These are phyloP conservation scores for Malacoraja senta DNA, from an alignment of 2,797 vertebrate genomes.

Conservation along the genomic window DNA sequence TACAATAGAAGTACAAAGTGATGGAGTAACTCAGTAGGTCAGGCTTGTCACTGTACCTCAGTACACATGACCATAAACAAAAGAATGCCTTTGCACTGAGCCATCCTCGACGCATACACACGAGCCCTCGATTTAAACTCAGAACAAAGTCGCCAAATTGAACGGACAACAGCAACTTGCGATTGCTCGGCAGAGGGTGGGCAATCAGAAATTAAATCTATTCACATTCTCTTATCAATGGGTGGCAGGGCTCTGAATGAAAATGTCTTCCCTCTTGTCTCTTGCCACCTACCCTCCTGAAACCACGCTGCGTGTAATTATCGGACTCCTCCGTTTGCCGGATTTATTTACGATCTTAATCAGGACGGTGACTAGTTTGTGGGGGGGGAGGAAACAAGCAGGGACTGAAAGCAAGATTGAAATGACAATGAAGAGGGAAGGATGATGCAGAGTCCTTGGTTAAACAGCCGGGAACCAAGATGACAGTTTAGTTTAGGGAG, in stretches of 20 bases:
- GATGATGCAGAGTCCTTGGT: not conserved
- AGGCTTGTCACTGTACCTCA: no score
- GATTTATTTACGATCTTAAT: not conserved
- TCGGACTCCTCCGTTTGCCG: not conserved
- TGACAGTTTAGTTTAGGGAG: no score
- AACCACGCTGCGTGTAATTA: no score
- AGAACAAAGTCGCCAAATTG: not conserved
- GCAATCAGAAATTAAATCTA: conserved; percentile 35
- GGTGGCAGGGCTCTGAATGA: not conserved
- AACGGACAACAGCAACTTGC: not conserved
- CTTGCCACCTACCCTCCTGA: not conserved
- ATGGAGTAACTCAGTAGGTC: no score
- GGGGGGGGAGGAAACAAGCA: not conserved
- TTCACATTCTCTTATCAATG: not conserved
- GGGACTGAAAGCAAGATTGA: no score
- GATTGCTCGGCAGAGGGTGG: not conserved
- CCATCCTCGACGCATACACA: not conserved
- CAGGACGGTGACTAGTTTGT: not conserved
- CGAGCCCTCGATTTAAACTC: not conserved
- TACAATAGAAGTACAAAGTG: no score
- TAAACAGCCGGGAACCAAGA: not conserved
- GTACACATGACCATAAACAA: no score
- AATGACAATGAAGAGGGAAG: no score
- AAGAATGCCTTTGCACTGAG: not conserved
- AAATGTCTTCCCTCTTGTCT: not conserved